phyloP scores from a whole-genome alignment of 2,113 vertebrate species.

The Microcebus jonahi region DNA sequence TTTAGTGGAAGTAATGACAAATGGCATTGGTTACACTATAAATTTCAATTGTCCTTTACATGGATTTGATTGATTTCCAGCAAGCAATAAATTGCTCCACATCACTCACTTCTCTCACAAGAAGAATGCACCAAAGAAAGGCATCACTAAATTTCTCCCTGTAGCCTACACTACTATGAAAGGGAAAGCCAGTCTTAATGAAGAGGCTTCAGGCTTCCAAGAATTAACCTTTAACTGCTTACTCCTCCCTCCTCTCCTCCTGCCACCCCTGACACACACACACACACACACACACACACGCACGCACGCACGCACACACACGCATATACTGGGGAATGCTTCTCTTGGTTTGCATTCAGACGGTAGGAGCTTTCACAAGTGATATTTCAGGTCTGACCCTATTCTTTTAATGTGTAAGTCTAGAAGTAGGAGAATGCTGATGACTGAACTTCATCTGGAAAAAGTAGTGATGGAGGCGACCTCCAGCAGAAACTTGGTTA shows the following conservation, averaged over 20 bases:
- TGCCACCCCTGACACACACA: too few species aligned
- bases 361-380: background rate
- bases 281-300: background rate
- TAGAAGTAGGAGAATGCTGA: background rate
- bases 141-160: background rate
- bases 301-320: background rate
- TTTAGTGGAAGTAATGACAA: background rate
- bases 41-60: background rate
- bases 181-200: background rate
- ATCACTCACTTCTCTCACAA: background rate
- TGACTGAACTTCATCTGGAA: background rate
- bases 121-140: background rate
- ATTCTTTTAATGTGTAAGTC: background rate
- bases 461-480: background rate
- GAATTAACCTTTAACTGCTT: background rate
- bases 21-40: background rate
- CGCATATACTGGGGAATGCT: background rate
- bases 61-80: background rate
- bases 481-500: background rate
- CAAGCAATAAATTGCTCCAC: background rate
- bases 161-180: background rate
- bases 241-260: fast-evolving
- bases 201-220: background rate
- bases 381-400: background rate
- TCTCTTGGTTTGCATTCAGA: background rate